These are phyloP conservation scores for Cydia amplana DNA, from an alignment of 1,140 invertebrate species.

Conservation along the genomic window DNA sequence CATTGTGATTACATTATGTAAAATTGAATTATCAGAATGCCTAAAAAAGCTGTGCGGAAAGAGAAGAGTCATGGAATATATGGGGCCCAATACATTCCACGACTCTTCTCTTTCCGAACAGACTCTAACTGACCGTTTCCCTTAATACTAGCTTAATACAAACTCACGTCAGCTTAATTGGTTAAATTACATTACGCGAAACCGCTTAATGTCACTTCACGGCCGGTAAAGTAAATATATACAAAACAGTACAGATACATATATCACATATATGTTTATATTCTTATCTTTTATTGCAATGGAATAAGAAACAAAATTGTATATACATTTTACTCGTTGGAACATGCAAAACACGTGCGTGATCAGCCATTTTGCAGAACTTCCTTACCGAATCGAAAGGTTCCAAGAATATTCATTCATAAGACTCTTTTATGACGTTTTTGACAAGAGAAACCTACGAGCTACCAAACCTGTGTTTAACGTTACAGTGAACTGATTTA, in stretches of 20 bases:
- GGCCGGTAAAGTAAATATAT: neutral
- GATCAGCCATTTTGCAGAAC: neutral
- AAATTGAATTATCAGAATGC: too few species aligned
- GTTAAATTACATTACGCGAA: constrained; percentile 12
- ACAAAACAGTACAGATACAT: neutral
- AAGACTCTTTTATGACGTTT: neutral
- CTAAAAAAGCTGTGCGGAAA: too few species aligned
- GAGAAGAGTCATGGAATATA: too few species aligned
- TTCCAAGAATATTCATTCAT: neutral
- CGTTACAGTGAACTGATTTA: constrained; percentile 13
- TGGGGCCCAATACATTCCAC: too few species aligned
- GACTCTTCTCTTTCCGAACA: too few species aligned
- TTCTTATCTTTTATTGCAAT: neutral
- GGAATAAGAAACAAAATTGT: neutral
- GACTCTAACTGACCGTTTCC: neutral
- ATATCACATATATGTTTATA: neutral
- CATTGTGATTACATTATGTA: too few species aligned
- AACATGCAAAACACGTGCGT: neutral
- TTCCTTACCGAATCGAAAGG: neutral
- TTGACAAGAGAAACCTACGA: neutral
- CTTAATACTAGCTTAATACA: neutral
- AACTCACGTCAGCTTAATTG: constrained; percentile 20
- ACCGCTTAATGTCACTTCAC: neutral
- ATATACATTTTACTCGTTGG: neutral
- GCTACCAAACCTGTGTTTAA: neutral